Evolutionary conservation across 92 coral and sea anemone genomes (phyloP).

Genomic region (Phymanthus crucifer): DNA sequence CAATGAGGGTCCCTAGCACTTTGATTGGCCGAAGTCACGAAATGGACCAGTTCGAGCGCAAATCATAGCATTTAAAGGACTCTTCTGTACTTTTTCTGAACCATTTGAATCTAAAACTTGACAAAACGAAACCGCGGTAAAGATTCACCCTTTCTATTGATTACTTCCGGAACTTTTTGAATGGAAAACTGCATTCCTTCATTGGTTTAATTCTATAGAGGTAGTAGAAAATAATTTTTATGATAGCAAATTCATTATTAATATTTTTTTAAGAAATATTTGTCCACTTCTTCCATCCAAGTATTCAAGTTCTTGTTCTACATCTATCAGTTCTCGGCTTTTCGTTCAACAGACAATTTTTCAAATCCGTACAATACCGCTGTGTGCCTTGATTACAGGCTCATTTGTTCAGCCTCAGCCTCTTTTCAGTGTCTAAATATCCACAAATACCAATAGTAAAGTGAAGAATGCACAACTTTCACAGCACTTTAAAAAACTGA

Average conservation of each 20-base stretch:
- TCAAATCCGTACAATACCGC: no score
- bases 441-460: no score
- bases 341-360: no score
- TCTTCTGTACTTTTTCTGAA: no score
- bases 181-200: not conserved
- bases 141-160: not conserved
- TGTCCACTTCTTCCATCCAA: constrained; percentile 4
- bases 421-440: no score
- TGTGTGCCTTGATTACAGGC: no score
- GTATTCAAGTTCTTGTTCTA: not conserved
- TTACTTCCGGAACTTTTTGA: not conserved
- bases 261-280: not conserved
- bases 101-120: not conserved
- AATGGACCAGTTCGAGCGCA: not conserved
- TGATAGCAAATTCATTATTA: not conserved
- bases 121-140: not conserved
- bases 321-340: not conserved
- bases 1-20: no score
- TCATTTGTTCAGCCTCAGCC: no score
- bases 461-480: no score
- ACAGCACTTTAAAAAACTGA: no score
- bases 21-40: not conserved
- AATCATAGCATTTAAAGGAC: not conserved
- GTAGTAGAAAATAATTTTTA: not conserved
- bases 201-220: not conserved